Conservation (phyloP, 92 coral and sea anemone genomes). For the Epizoanthus rinbou region DNA sequence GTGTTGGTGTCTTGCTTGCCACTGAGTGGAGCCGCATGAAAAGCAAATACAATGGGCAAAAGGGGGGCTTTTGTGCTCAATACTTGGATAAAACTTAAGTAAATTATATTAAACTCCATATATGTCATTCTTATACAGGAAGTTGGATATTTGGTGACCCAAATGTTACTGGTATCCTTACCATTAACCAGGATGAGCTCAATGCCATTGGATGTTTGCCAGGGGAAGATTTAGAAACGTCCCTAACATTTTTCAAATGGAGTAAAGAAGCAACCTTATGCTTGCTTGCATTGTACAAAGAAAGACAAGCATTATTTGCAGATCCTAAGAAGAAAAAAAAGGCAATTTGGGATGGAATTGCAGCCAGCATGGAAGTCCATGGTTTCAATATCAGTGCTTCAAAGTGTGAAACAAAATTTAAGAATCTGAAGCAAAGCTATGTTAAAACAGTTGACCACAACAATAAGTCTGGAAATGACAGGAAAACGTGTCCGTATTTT, state of each 20-base stretch:
- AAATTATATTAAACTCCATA: conserved; percentile 7
- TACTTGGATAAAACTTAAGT: conserved; percentile 12
- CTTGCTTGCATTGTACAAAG: conserved; percentile 54
- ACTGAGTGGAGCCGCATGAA: conserved; percentile 24
- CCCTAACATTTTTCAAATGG: conserved; percentile 46
- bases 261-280: conserved; percentile 48
- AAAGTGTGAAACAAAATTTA: conserved; percentile 61
- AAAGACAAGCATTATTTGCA: conserved; percentile 46
- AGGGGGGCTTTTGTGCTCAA: conserved; percentile 29
- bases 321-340: conserved; percentile 62
- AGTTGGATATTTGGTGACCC: conserved; percentile 35
- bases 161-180: conserved; percentile 22
- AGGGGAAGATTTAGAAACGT: conserved; percentile 14
- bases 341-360: conserved; percentile 59
- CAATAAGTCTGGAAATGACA: conserved; percentile 61
- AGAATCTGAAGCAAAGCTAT: conserved; percentile 61
- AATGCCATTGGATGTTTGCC: conserved; percentile 32
- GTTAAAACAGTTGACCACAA: conserved; percentile 66
- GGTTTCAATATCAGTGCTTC: conserved; percentile 50
- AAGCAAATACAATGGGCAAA: conserved; percentile 17
- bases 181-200: conserved; percentile 24
- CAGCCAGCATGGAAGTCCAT: conserved; percentile 50
- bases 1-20: too few species aligned
- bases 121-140: conserved; percentile 27
- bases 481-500: conserved; percentile 60